phyloP scores from a whole-genome alignment of 1,140 invertebrate genomes.

The Heterodera carotae region DNA sequence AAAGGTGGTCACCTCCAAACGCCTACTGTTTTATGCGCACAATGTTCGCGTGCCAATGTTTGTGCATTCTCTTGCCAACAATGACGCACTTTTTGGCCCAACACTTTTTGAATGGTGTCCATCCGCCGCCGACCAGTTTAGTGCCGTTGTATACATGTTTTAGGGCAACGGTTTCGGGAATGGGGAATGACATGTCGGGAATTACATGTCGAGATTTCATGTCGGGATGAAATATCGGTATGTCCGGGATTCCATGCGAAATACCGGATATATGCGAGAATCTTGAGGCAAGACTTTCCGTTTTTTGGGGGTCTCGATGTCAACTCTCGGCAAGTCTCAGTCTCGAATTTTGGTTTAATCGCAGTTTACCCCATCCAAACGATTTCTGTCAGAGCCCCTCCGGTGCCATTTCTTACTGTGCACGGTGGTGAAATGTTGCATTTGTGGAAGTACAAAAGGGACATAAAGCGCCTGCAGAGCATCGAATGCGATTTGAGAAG shows the following conservation, averaged over 20 bases:
- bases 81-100: not conserved
- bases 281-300: too few species aligned
- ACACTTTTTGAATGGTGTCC: constrained; percentile 8
- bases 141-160: not conserved
- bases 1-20: not conserved
- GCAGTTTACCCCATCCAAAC: too few species aligned
- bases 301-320: too few species aligned
- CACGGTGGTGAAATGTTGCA: not conserved
- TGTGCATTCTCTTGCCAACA: not conserved
- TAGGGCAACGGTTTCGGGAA: too few species aligned
- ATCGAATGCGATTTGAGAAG: not conserved
- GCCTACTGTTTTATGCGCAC: not conserved
- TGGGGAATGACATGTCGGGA: too few species aligned
- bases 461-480: not conserved
- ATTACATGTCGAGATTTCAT: too few species aligned
- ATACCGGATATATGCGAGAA: too few species aligned
- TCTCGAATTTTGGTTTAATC: too few species aligned
- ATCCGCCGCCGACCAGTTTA: not conserved
- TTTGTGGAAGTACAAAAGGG: not conserved
- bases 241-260: too few species aligned
- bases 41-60: not conserved
- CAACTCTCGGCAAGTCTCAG: too few species aligned
- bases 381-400: not conserved
- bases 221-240: too few species aligned
- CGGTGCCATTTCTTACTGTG: not conserved